Percentiles rank a stretch among this genome's conserved stretches.
These are phyloP conservation scores for Bombus difficillimus DNA, from an alignment of 1,140 invertebrate genomes.

Conservation along the genomic window DNA sequence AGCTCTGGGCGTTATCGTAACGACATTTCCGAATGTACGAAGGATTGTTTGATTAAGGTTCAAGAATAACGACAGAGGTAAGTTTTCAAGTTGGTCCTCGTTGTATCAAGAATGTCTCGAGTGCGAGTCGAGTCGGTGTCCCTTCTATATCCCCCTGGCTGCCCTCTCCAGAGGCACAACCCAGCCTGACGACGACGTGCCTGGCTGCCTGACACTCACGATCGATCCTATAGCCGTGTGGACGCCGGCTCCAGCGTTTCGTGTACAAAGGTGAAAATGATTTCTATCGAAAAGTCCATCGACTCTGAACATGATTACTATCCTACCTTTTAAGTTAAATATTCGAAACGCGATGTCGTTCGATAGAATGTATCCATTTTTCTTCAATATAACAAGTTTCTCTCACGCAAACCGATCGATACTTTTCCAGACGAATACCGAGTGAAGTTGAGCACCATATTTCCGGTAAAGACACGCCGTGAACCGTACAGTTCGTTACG, in stretches of 20 bases:
- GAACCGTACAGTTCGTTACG: neutral
- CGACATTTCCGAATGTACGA: slow-evolving; percentile 36
- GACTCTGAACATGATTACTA: neutral
- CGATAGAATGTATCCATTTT: neutral
- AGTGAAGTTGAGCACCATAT: slow-evolving; percentile 47
- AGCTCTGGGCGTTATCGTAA: neutral
- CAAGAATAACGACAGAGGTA: slow-evolving; percentile 11
- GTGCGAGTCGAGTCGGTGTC: slow-evolving; percentile 59
- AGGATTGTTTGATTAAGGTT: neutral
- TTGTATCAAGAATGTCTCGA: slow-evolving; percentile 61
- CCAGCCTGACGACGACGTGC: slow-evolving; percentile 71
- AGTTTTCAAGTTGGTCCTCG: slow-evolving; percentile 55
- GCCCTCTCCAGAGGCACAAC: slow-evolving; percentile 42
- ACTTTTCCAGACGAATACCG: slow-evolving; percentile 24
- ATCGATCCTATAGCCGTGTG: slow-evolving; percentile 63
- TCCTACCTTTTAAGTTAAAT: neutral
- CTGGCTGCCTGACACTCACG: slow-evolving; percentile 74
- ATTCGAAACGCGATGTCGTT: neutral
- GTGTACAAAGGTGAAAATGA: slow-evolving; percentile 1
- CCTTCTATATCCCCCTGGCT: slow-evolving; percentile 34
- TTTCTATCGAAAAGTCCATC: neutral
- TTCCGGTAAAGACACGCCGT: slow-evolving; percentile 46
- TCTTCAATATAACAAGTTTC: neutral
- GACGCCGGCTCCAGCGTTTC: slow-evolving; percentile 50
- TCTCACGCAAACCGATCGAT: slow-evolving; percentile 31